phyloP scores from a whole-genome alignment of 2,888 invertebrate species.

The Phrixothrix hirtus region DNA sequence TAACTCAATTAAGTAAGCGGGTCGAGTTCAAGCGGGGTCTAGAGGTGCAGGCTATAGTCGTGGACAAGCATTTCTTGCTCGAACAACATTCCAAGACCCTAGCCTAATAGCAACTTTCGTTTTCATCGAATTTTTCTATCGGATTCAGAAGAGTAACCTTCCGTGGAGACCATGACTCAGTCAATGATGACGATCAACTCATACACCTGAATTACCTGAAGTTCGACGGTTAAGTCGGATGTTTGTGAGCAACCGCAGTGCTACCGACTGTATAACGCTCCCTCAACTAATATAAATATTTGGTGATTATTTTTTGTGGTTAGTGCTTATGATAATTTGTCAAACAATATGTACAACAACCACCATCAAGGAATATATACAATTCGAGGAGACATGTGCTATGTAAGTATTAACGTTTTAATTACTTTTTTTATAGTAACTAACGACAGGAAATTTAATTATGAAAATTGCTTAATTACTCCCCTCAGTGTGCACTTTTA shows the following conservation, averaged over 20 bases:
- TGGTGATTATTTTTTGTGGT: no score
- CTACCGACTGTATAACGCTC: conserved; percentile 9
- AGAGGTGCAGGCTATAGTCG: conserved; percentile 12
- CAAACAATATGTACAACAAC: conserved; percentile 45
- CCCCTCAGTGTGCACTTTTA: conserved; percentile 1
- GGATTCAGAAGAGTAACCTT: conserved; percentile 26
- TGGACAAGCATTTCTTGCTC: conserved; percentile 10
- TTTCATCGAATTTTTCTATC: conserved; percentile 25
- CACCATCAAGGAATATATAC: conserved; percentile 42
- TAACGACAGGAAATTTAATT: conserved; percentile 12
- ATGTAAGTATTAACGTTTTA: conserved; percentile 40
- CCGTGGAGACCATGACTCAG: conserved; percentile 27
- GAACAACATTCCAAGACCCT: conserved; percentile 18
- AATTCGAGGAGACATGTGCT: conserved; percentile 44
- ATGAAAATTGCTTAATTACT: neutral
- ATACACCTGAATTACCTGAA: conserved; percentile 21
- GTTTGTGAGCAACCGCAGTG: neutral
- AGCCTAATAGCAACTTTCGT: conserved; percentile 16
- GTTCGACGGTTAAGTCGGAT: neutral
- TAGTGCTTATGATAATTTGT: conserved; percentile 4
- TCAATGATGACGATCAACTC: conserved; percentile 18
- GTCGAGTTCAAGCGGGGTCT: conserved; percentile 41
- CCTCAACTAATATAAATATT: no score
- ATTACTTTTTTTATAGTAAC: neutral
- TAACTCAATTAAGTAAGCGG: conserved; percentile 40